phyloP scores from a whole-genome alignment of 2,797 vertebrate genomes.

The Neosalanx taihuensis region DNA sequence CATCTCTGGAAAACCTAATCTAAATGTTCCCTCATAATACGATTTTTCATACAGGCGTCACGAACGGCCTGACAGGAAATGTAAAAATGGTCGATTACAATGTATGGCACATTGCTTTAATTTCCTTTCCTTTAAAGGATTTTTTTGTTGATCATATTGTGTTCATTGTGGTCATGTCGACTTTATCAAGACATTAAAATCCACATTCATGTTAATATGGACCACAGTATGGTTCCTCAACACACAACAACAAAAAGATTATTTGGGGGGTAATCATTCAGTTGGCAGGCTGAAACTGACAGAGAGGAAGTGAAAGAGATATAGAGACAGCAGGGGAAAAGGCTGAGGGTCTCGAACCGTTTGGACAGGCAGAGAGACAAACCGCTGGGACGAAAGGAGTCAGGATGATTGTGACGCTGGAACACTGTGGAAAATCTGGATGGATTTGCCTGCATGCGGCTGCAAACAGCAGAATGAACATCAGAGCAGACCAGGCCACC shows the following conservation, averaged over 20 bases:
- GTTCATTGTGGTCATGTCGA: neutral
- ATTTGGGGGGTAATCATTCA: neutral
- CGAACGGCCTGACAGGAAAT: neutral
- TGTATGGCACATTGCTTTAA: neutral
- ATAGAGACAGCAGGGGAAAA: conserved; percentile 11
- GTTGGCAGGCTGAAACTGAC: conserved; percentile 9
- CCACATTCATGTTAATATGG: neutral
- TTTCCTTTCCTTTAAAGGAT: neutral
- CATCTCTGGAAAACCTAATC: neutral
- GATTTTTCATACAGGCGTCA: neutral
- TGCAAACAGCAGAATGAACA: conserved; percentile 30
- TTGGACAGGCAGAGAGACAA: conserved; percentile 29
- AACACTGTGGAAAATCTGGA: conserved; percentile 30
- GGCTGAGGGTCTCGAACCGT: conserved; percentile 23
- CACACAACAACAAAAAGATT: no score
- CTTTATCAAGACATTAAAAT: neutral
- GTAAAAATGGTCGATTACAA: neutral
- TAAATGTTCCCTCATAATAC: conserved; percentile 3
- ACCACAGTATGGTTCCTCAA: neutral
- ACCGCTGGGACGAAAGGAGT: conserved; percentile 20
- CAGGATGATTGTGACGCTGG: conserved; percentile 36
- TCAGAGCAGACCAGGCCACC: conserved; percentile 22
- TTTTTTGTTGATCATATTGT: neutral
- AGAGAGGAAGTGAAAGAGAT: conserved; percentile 17
- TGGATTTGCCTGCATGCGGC: conserved; percentile 49